Conservation (phyloP, 2,888 invertebrate genomes). For the Pollenia angustigena region DNA sequence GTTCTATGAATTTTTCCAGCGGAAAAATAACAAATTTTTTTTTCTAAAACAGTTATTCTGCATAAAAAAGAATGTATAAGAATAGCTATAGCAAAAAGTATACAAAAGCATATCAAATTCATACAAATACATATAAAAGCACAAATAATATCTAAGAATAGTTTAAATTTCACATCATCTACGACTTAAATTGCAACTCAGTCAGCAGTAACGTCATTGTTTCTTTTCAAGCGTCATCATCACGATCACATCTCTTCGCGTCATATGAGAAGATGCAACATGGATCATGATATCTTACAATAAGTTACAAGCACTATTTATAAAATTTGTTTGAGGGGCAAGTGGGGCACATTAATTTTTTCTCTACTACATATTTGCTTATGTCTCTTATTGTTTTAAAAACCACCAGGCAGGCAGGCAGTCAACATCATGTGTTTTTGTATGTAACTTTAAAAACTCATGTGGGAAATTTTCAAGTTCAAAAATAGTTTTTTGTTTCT, state of each 20-base stretch:
- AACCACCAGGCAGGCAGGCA: slow-evolving; percentile 22
- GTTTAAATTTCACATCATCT: slow-evolving; percentile 62
- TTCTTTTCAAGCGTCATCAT: slow-evolving; percentile 6
- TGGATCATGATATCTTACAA: slow-evolving; percentile 29
- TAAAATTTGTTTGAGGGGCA: slow-evolving; percentile 1
- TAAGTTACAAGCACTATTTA: neutral
- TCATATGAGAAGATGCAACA: slow-evolving; percentile 51
- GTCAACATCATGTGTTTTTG: slow-evolving; percentile 22
- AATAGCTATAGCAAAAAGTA: neutral
- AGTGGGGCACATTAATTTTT: neutral
- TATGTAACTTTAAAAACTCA: slow-evolving; percentile 24
- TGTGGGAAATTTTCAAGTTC: slow-evolving; percentile 73
- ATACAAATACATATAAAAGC: neutral
- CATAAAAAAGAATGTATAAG: neutral
- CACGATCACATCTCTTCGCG: slow-evolving; percentile 21
- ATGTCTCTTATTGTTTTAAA: slow-evolving; percentile 20
- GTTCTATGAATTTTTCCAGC: neutral
- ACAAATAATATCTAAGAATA: slow-evolving; percentile 27
- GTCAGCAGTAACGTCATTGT: slow-evolving; percentile 32
- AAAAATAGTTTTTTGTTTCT: slow-evolving; percentile 34
- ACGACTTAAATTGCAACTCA: slow-evolving; percentile 15
- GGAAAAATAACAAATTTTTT: slow-evolving; percentile 11
- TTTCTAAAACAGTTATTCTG: slow-evolving; percentile 22
- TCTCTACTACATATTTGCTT: neutral
- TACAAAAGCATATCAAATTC: neutral